Evolutionary conservation across 2,888 invertebrate species (phyloP).

Genomic region (Drosophila siamana): DNA sequence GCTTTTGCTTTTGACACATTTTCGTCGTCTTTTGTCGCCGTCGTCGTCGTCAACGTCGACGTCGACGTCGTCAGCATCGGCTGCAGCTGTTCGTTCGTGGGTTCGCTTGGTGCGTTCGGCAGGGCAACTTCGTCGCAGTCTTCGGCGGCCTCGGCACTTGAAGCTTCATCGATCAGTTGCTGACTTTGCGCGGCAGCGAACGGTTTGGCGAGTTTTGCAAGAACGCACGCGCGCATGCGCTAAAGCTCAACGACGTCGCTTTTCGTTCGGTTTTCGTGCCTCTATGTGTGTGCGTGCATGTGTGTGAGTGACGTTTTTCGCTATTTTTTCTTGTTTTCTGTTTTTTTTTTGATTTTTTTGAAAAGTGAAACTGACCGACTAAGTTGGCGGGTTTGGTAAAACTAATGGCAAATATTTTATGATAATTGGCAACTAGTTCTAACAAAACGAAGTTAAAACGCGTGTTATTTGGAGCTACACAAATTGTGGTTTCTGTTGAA

Average conservation of each 20-base stretch:
- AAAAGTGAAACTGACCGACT: conserved; percentile 69
- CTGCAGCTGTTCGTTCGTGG: neutral
- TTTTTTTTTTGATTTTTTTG: conserved; percentile 25
- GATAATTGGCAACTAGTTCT: conserved; percentile 42
- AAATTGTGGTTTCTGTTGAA: neutral
- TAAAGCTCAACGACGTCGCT: conserved; percentile 7
- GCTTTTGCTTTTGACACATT: conserved; percentile 78
- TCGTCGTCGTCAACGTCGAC: conserved; percentile 25
- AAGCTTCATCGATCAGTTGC: conserved; percentile 73
- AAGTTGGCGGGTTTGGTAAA: conserved; percentile 27
- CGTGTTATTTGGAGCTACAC: conserved; percentile 7
- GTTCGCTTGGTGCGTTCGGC: neutral
- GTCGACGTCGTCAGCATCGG: conserved; percentile 24
- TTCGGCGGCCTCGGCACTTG: conserved; percentile 30
- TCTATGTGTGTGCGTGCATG: neutral
- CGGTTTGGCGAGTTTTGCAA: conserved; percentile 55
- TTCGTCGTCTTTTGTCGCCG: conserved; percentile 41
- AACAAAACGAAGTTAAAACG: neutral
- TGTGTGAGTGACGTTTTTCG: conserved; percentile 8
- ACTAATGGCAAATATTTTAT: conserved; percentile 38
- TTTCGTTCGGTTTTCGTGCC: conserved; percentile 5
- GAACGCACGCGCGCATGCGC: conserved; percentile 40
- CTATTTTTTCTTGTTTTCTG: conserved; percentile 27
- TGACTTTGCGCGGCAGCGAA: conserved; percentile 70
- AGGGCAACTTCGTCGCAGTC: conserved; percentile 8